Conservation (phyloP, 2,113 vertebrate species). For the Bubalus kerabau region DNA sequence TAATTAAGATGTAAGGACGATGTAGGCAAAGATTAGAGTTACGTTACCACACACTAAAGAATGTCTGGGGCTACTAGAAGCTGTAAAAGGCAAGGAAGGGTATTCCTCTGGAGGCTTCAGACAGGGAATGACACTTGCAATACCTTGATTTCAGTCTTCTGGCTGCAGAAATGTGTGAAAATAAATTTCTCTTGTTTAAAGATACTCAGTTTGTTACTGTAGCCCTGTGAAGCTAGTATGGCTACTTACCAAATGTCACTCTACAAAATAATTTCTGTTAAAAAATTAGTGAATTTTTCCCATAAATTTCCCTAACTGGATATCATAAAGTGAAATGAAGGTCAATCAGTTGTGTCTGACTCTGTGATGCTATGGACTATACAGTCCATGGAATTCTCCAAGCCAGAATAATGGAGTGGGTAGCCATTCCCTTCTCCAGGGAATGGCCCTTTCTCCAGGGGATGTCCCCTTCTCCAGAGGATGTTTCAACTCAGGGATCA, state of each 20-base stretch:
- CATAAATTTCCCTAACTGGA: background rate
- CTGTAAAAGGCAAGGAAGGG: background rate
- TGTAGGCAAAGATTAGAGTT: background rate
- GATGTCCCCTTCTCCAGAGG: background rate
- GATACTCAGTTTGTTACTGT: background rate
- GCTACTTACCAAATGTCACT: background rate
- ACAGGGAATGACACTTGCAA: background rate
- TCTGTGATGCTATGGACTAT: fast-evolving
- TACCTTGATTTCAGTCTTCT: background rate
- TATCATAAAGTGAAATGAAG: background rate
- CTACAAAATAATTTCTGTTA: background rate
- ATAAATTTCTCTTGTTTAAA: background rate
- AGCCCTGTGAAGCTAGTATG: background rate
- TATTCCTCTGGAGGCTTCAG: background rate
- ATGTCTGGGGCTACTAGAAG: background rate
- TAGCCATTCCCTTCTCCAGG: background rate
- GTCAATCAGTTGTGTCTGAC: background rate
- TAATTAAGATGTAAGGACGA: background rate
- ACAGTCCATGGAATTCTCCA: background rate
- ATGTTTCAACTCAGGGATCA: background rate
- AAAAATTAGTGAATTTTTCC: background rate
- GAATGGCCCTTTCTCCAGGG: background rate
- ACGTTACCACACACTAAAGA: background rate
- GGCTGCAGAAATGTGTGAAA: background rate
- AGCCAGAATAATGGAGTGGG: background rate